Percentiles rank a stretch among this genome's conserved stretches.
These are phyloP conservation scores for Drosophila mauritiana DNA, from an alignment of 1,140 invertebrate species.

Conservation along the genomic window DNA sequence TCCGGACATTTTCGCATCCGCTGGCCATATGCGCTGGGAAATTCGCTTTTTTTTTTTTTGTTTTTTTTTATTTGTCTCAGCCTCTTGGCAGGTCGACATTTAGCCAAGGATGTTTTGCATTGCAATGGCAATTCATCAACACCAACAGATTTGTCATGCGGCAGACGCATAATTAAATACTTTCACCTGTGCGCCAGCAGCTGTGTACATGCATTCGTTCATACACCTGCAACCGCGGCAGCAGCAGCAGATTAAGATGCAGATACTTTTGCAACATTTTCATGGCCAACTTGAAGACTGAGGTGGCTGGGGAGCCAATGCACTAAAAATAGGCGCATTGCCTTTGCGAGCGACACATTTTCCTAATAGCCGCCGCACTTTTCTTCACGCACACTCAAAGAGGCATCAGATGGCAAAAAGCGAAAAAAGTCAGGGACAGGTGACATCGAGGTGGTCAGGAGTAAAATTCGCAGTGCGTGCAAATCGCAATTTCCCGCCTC, in stretches of 20 bases:
- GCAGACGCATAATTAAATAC: conserved; percentile 78
- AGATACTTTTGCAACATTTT: conserved; percentile 30
- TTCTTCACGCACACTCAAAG: conserved; percentile 72
- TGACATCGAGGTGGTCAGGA: conserved; percentile 23
- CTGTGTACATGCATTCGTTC: background rate
- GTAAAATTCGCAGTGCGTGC: conserved; percentile 44
- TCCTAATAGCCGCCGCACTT: conserved; percentile 62
- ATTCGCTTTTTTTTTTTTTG: conserved; percentile 1
- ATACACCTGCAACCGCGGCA: conserved; percentile 13
- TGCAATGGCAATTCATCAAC: conserved; percentile 70
- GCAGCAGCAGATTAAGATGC: conserved; percentile 19
- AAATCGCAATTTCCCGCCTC: conserved; percentile 68
- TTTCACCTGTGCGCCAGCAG: conserved; percentile 62
- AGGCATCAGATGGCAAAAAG: conserved; percentile 22
- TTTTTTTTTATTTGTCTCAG: background rate
- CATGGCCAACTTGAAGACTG: conserved; percentile 66
- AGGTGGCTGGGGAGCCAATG: conserved; percentile 52
- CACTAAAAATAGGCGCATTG: conserved; percentile 76
- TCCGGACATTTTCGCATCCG: conserved; percentile 51
- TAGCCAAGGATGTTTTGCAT: conserved; percentile 69
- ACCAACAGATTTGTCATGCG: conserved; percentile 75
- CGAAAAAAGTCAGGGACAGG: conserved; percentile 27
- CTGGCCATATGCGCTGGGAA: conserved; percentile 36
- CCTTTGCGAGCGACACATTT: conserved; percentile 67
- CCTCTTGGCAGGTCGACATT: conserved; percentile 37